Conservation (phyloP, 2,113 vertebrate genomes). For the Ranitomeya variabilis region DNA sequence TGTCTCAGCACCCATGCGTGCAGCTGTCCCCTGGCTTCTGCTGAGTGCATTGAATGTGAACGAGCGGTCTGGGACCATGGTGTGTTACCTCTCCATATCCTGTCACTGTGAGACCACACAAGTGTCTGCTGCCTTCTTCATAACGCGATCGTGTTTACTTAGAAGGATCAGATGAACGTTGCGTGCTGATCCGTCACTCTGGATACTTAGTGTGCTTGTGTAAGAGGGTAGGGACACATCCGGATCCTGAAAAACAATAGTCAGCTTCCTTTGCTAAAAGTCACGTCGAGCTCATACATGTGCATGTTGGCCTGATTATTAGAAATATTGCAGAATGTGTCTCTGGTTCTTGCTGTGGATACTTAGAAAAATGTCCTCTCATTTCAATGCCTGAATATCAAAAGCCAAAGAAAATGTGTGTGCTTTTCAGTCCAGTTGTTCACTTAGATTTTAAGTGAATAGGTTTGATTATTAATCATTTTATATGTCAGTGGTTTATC, state of each 20-base stretch:
- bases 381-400: not conserved
- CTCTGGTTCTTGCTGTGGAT: not conserved
- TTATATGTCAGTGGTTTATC: too few species aligned
- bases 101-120: not conserved
- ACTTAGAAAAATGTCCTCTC: not conserved
- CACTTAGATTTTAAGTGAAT: not conserved
- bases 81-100: conserved; percentile 64
- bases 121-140: not conserved
- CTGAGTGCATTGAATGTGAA: conserved; percentile 94
- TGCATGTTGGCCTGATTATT: not conserved
- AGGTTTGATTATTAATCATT: too few species aligned
- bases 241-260: not conserved
- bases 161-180: not conserved
- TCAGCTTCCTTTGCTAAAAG: not conserved
- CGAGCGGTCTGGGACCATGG: conserved; percentile 96
- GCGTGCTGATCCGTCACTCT: not conserved
- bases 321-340: not conserved
- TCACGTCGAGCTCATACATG: not conserved
- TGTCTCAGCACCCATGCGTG: conserved; percentile 93
- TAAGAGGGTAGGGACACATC: not conserved
- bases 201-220: not conserved
- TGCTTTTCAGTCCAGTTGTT: not conserved
- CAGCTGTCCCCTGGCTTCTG: conserved; percentile 85
- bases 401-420: not conserved
- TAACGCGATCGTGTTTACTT: not conserved